Conservation (phyloP, 1,140 invertebrate species). For the Caenorhabditis latens region DNA sequence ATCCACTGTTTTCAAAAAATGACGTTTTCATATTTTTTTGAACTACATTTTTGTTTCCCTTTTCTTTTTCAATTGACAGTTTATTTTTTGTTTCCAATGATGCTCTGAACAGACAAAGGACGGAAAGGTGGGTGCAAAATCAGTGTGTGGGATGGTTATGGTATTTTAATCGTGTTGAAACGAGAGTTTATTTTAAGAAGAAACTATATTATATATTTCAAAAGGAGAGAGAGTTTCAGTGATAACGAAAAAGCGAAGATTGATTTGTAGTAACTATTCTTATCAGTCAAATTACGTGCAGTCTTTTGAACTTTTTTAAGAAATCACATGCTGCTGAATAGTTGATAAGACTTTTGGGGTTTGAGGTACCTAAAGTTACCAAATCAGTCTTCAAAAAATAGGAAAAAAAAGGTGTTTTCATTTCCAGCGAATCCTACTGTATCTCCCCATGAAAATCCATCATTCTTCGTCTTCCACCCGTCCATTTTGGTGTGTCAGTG, state of each 20-base stretch:
- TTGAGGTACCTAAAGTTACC: no score
- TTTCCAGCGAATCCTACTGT: neutral
- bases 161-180: conserved; percentile 21
- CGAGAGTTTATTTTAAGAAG: neutral
- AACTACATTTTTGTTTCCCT: conserved; percentile 7
- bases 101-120: neutral
- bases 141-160: neutral
- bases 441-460: neutral
- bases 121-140: neutral
- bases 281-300: no score
- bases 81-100: neutral
- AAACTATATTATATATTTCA: neutral
- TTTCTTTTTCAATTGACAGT: neutral
- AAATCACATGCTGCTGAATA: no score
- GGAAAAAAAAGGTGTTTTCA: no score
- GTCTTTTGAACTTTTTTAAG: no score
- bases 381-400: no score
- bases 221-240: no score
- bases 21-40: neutral
- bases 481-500: neutral
- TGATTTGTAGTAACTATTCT: no score
- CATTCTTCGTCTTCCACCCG: neutral
- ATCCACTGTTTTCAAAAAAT: conserved; percentile 11
- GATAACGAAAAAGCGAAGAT: no score
- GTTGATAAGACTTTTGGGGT: no score